These are phyloP conservation scores for Lithophane ornitopus DNA, from an alignment of 2,888 invertebrate species.

Conservation along the genomic window DNA sequence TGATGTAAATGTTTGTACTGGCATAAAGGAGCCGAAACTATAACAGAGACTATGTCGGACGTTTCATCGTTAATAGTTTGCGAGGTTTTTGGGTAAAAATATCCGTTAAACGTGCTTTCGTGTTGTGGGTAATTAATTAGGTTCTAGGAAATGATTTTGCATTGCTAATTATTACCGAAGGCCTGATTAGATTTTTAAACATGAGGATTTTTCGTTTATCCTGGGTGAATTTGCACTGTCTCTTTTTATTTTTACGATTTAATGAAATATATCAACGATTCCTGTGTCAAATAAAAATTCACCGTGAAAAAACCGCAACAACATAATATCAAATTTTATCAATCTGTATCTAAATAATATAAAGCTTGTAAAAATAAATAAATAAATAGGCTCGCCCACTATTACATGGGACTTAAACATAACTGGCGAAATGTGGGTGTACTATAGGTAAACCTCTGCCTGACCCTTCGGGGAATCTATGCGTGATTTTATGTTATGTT, in stretches of 20 bases:
- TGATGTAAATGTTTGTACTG: constrained; percentile 40
- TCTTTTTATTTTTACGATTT: background rate
- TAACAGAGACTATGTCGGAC: constrained; percentile 22
- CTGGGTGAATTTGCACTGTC: background rate
- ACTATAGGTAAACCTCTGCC: no score
- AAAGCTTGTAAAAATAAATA: no score
- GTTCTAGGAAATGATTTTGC: background rate
- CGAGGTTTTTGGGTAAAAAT: constrained; percentile 47
- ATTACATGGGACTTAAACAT: no score
- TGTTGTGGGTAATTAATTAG: background rate
- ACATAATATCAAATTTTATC: background rate
- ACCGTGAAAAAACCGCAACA: background rate
- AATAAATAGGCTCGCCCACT: no score
- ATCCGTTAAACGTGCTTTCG: background rate
- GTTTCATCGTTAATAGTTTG: constrained; percentile 50
- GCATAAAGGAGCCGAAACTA: constrained; percentile 22
- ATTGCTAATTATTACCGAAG: background rate
- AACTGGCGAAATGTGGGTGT: no score
- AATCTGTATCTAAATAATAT: background rate
- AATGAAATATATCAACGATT: background rate
- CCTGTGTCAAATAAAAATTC: rapidly evolving
- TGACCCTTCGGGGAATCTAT: no score
- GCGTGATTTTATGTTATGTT: no score
- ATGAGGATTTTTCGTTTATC: background rate
- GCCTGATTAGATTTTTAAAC: background rate